These are phyloP conservation scores for Hydractinia echinata DNA, from an alignment of 30 jellyfish, hydroid and myxozoan species.

Conservation along the genomic window DNA sequence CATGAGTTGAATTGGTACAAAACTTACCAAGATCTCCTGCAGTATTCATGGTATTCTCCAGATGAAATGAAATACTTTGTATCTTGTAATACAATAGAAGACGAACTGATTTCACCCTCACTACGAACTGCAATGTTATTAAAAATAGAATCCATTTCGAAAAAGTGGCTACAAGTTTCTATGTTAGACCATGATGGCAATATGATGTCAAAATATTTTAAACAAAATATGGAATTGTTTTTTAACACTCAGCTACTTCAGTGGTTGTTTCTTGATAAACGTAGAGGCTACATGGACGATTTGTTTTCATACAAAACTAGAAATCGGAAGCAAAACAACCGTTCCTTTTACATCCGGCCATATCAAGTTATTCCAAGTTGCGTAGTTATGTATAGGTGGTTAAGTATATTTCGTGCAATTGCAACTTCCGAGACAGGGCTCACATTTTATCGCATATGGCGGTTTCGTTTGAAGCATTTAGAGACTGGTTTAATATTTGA, in stretches of 20 bases:
- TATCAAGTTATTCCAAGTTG: constrained; percentile 99
- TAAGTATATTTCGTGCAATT: constrained; percentile 67
- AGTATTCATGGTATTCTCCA: constrained; percentile 80
- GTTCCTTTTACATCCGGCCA: constrained; percentile 73
- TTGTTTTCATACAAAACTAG: constrained; percentile 47
- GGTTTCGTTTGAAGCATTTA: constrained; percentile 77
- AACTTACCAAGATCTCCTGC: constrained; percentile 59
- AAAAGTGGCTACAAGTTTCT: constrained; percentile 82
- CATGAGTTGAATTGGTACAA: constrained; percentile 65
- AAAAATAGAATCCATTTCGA: constrained; percentile 49
- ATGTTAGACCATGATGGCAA: constrained; percentile 74
- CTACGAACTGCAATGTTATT: constrained; percentile 72
- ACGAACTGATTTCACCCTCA: constrained; percentile 59
- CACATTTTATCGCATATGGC: constrained; percentile 94
- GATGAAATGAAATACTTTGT: constrained; percentile 96
- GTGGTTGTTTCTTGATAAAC: constrained; percentile 88
- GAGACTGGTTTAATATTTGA: constrained; percentile 93
- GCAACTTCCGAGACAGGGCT: constrained; percentile 93
- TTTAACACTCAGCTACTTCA: constrained; percentile 59
- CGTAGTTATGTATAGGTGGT: constrained; percentile 87
- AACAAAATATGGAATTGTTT: constrained; percentile 83
- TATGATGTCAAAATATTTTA: constrained; percentile 32
- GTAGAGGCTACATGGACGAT: constrained; percentile 85
- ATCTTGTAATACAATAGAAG: constrained; percentile 77
- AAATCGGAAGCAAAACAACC: constrained; percentile 41